phyloP scores from a whole-genome alignment of 2,797 vertebrate species.

The Discoglossus pictus region DNA sequence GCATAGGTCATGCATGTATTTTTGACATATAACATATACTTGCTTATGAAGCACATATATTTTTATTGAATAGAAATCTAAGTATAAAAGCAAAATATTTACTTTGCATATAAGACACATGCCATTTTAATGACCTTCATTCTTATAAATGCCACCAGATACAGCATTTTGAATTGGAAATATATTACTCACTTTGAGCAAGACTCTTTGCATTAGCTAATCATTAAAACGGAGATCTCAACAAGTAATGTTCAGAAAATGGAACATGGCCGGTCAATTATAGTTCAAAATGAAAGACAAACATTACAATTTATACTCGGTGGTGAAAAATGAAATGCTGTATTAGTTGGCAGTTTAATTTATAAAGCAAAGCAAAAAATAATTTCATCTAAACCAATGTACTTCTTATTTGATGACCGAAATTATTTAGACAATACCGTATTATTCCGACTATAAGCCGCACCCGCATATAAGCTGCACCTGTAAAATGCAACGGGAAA shows the following conservation, averaged over 20 bases:
- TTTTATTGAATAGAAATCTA: no score
- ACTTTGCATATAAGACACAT: no score
- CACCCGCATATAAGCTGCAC: conserved; percentile 14
- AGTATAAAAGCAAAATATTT: no score
- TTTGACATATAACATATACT: no score
- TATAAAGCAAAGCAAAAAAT: conserved; percentile 33
- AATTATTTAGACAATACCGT: conserved; percentile 24
- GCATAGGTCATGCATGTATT: no score
- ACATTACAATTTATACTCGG: conserved; percentile 35
- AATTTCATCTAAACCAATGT: conserved; percentile 36
- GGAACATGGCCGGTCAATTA: conserved; percentile 37
- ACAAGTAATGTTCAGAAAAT: conserved; percentile 35
- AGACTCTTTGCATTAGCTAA: no score
- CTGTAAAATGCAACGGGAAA: conserved; percentile 4
- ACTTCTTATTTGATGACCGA: conserved; percentile 26
- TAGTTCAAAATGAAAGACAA: conserved; percentile 40
- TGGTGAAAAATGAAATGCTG: conserved; percentile 37
- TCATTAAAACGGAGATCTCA: no score
- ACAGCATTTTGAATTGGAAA: no score
- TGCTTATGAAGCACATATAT: no score
- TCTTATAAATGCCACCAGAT: no score
- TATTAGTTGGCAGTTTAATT: conserved; percentile 40
- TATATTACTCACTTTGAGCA: no score
- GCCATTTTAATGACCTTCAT: no score
- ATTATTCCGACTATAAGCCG: conserved; percentile 11